These are phyloP conservation scores for Tiphia femorata DNA, from an alignment of 2,888 invertebrate genomes.

Conservation along the genomic window DNA sequence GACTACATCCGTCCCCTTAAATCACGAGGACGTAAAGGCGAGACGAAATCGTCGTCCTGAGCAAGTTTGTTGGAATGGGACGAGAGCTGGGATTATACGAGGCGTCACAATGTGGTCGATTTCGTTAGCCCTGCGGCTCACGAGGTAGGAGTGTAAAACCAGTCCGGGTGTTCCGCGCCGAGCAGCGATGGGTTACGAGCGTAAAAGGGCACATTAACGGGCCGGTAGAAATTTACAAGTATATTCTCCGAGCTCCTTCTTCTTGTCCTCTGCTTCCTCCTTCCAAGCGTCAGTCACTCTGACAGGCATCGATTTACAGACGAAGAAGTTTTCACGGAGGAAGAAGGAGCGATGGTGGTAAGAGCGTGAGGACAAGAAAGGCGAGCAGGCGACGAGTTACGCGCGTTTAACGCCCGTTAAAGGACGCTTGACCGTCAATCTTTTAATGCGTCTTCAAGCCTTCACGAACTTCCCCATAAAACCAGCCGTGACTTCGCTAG, in stretches of 20 bases:
- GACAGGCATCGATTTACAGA: conserved; percentile 46
- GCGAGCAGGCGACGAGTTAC: conserved; percentile 26
- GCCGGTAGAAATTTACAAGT: conserved; percentile 47
- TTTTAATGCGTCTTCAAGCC: conserved; percentile 30
- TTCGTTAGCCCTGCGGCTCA: conserved; percentile 6
- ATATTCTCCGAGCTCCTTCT: conserved; percentile 36
- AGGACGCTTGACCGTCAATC: conserved; percentile 33
- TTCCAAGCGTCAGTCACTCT: conserved; percentile 31
- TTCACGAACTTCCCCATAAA: conserved; percentile 40
- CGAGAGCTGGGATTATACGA: neutral
- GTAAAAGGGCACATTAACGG: conserved; percentile 45
- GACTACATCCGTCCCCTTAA: no score
- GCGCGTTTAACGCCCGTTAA: conserved; percentile 44
- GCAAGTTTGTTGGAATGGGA: neutral
- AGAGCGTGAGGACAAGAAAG: neutral
- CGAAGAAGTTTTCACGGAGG: no score
- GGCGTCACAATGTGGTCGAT: neutral
- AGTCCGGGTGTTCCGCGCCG: conserved; percentile 7
- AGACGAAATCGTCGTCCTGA: no score
- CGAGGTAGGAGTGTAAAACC: no score
- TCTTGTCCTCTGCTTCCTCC: conserved; percentile 9
- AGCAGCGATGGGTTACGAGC: conserved; percentile 24
- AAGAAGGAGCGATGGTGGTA: neutral
- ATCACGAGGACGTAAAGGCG: no score
- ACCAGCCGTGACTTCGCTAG: conserved; percentile 24